Percentiles rank a stretch among this genome's conserved stretches.
Evolutionary conservation across 2,888 invertebrate species (phyloP).

Genomic region (Agonopterix arenella): DNA sequence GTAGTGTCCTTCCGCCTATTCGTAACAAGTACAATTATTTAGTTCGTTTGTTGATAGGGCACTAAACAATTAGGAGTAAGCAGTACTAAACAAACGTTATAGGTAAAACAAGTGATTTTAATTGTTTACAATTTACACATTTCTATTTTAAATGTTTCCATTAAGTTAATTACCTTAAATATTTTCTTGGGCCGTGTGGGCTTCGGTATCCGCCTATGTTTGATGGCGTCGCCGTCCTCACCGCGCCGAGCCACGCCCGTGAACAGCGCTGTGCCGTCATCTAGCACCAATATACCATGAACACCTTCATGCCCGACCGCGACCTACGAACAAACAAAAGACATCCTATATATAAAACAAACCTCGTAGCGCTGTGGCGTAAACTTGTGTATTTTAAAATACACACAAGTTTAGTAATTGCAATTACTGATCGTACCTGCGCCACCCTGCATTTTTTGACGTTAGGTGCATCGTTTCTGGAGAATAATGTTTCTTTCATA

Average conservation of each 20-base stretch:
- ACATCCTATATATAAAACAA: no score
- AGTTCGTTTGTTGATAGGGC: no score
- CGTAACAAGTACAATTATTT: background rate
- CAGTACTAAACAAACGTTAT: no score
- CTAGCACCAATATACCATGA: slow-evolving; percentile 93
- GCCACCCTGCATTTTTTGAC: slow-evolving; percentile 51
- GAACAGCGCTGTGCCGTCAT: slow-evolving; percentile 91
- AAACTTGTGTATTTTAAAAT: no score
- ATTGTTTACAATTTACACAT: no score
- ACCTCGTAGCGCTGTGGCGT: no score
- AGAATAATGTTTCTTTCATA: slow-evolving; percentile 67
- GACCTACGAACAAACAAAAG: slow-evolving; percentile 61
- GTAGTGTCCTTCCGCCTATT: slow-evolving; percentile 83
- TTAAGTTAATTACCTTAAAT: slow-evolving; percentile 78
- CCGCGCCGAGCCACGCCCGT: slow-evolving; percentile 92
- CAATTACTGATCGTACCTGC: slow-evolving; percentile 33
- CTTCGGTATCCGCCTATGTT: slow-evolving; percentile 90
- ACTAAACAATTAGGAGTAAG: no score
- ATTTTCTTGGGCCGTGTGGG: slow-evolving; percentile 95
- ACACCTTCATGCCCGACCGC: slow-evolving; percentile 96
- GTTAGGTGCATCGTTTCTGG: slow-evolving; percentile 50
- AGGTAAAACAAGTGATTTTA: no score
- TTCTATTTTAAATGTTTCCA: no score
- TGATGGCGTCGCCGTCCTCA: slow-evolving; percentile 93
- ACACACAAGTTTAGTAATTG: no score